These are phyloP conservation scores for Stercorarius parasiticus DNA, from an alignment of 2,113 vertebrate species.

Conservation along the genomic window DNA sequence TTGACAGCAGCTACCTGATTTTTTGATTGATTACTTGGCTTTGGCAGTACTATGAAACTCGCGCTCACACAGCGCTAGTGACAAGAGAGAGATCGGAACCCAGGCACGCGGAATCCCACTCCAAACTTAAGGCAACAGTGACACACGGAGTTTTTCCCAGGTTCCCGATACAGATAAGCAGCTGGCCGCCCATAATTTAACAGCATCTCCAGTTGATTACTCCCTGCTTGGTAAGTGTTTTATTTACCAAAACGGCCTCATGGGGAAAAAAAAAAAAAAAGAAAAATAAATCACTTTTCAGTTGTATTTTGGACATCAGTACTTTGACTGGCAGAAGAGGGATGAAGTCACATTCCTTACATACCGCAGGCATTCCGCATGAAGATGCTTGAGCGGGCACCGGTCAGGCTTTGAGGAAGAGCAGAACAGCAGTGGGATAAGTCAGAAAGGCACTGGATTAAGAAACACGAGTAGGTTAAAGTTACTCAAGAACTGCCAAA, in stretches of 20 bases:
- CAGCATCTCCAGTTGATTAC: not conserved
- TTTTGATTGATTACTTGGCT: not conserved
- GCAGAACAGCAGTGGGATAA: not conserved
- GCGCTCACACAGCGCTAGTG: not conserved
- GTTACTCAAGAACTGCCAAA: not conserved
- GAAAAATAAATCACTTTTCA: not conserved
- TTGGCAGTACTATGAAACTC: not conserved
- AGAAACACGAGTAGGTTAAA: not conserved
- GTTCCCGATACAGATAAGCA: not conserved
- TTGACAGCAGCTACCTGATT: not conserved
- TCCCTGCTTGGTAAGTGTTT: not conserved
- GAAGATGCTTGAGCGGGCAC: not conserved
- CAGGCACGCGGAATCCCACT: not conserved
- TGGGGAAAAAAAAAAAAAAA: fast-evolving
- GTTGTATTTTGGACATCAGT: not conserved
- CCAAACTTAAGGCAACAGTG: not conserved
- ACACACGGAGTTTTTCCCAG: not conserved
- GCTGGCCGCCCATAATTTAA: not conserved
- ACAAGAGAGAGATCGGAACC: not conserved
- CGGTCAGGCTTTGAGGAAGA: not conserved
- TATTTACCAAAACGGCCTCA: not conserved
- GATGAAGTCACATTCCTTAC: not conserved
- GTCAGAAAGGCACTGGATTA: not conserved
- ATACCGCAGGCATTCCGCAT: not conserved
- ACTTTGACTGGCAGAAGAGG: not conserved